Evolutionary conservation across 2,797 vertebrate genomes (phyloP), one percentile per base, ranked within the genome.

Genomic region (Gambelia wislizenii): DNA sequence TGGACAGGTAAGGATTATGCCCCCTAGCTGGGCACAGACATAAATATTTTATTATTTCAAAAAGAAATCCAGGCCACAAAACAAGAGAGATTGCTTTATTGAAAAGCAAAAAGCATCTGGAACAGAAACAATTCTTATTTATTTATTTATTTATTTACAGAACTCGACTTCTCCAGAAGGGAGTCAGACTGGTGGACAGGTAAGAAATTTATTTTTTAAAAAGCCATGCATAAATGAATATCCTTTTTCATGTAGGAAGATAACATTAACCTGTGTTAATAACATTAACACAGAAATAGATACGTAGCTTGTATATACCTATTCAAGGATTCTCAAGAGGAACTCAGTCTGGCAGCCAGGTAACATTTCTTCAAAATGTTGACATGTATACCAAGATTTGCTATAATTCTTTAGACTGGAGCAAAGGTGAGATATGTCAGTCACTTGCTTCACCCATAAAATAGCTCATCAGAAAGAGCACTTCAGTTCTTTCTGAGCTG

Each of bases 131-230:
- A 83, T 91, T 88, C 69, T 22, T 9, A 52, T 79, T 67, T 12
- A 12, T 25, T 33, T 59, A 9, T 67, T 33, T 30, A 10, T 12
- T 33, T 67, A 33, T 94, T 95, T 91, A 59, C 85, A 96, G 95
- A 95, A 95, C 82, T 95, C 95, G 0, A 10, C 79, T 88, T 2
- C 93, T 83, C 85, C 94, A 6, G 91, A 92, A 93, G 39, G 0
- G 6, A 4, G 13, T 85, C 94, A 91, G 87, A 56, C 84, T 69
- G 64, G 84, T 64, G 85, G 89, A 1, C 78, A 89, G 79, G 89
- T 89, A 89, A 67, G 59, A 77, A 86, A 82, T 52, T 67, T 20
- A 69, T 7, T 1, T 10, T 10, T n/a, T 25, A n/a, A 25, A 49
- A 52, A 12, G 27, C n/a, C n/a, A 44, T 12, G 20, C 4, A 42